Evolutionary conservation across 2,888 invertebrate genomes (phyloP).

Genomic region (Augiades crinisus): DNA sequence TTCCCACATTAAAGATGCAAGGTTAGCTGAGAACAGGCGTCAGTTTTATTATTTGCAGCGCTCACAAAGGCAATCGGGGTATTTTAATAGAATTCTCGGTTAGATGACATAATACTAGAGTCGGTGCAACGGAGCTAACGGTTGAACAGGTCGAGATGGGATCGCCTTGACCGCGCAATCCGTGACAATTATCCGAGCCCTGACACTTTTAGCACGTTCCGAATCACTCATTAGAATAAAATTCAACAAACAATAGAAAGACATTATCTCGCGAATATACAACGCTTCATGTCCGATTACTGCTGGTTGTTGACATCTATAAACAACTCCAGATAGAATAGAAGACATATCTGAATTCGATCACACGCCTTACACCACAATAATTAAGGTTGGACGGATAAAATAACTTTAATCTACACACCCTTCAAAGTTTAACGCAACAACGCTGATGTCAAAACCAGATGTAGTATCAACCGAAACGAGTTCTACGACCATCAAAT

Average conservation of each 20-base stretch:
- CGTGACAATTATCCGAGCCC: constrained; percentile 53
- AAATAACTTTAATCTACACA: too few species aligned
- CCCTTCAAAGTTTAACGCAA: too few species aligned
- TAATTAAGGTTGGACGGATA: too few species aligned
- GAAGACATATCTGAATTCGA: too few species aligned
- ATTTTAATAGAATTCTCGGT: constrained; percentile 32
- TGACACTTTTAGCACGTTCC: constrained; percentile 57
- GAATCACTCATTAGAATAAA: constrained; percentile 12
- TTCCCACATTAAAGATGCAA: constrained; percentile 69
- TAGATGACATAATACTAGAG: constrained; percentile 48
- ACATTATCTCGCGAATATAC: not conserved
- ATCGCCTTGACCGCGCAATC: constrained; percentile 66
- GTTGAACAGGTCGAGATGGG: constrained; percentile 48
- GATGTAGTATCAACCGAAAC: too few species aligned
- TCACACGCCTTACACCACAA: too few species aligned
- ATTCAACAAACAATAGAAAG: constrained; percentile 14
- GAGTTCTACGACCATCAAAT: not conserved
- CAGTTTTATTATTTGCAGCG: constrained; percentile 12
- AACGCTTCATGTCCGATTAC: too few species aligned
- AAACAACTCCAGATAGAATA: too few species aligned
- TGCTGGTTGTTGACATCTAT: too few species aligned
- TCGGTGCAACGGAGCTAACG: constrained; percentile 39
- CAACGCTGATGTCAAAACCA: too few species aligned
- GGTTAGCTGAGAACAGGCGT: constrained; percentile 38
- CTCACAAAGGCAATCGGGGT: constrained; percentile 19